phyloP scores from a whole-genome alignment of 2,113 vertebrate genomes.

The Rhea americana region DNA sequence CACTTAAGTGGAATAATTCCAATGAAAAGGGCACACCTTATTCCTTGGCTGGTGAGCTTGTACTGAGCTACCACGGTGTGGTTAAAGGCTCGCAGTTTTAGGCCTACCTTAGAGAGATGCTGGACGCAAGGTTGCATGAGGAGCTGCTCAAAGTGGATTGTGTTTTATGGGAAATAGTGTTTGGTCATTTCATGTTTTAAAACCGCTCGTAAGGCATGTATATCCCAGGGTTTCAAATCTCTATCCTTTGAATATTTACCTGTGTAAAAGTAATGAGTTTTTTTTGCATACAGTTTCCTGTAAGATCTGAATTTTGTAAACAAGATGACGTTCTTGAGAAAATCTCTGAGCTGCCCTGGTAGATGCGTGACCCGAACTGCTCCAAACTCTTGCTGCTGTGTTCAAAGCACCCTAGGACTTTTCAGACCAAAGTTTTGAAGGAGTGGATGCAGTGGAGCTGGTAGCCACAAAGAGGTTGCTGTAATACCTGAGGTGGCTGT shows the following conservation, averaged over 20 bases:
- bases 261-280: neutral
- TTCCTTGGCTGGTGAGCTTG: neutral
- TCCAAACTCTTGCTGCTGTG: neutral
- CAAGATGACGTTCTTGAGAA: neutral
- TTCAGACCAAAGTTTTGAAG: neutral
- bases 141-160: neutral
- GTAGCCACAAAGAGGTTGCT: neutral
- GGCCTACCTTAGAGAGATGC: neutral
- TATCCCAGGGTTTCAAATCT: neutral
- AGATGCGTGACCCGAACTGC: rapidly evolving
- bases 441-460: neutral
- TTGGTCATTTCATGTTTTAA: neutral
- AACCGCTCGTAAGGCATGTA: neutral
- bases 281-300: neutral
- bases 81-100: neutral
- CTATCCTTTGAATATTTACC: neutral
- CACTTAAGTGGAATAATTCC: constrained; percentile 21
- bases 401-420: neutral
- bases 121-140: neutral
- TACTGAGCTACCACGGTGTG: neutral
- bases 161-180: neutral
- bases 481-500: neutral
- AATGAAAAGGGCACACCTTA: neutral
- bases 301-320: neutral
- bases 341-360: neutral